Evolutionary conservation across 2,888 invertebrate genomes (phyloP).

Genomic region (Acholoe squamosa): DNA sequence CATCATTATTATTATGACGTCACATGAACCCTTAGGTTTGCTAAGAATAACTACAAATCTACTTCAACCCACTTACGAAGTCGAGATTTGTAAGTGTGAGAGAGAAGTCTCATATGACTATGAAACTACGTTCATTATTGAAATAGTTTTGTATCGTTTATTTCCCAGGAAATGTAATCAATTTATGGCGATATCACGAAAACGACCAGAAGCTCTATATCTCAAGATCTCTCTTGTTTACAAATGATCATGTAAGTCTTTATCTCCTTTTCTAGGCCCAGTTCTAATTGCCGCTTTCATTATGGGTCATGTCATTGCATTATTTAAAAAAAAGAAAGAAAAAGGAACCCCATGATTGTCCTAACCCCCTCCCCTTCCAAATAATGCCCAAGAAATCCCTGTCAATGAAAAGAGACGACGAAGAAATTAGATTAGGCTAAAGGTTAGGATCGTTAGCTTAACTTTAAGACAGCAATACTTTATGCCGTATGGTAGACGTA

Average conservation of each 20-base stretch:
- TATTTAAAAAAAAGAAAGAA: too few relatives aligned
- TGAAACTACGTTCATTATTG: not conserved
- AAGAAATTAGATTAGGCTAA: too few relatives aligned
- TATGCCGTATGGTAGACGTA: too few relatives aligned
- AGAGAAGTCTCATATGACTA: not conserved
- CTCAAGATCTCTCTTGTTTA: constrained; percentile 79
- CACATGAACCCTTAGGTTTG: not conserved
- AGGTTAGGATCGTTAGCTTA: too few relatives aligned
- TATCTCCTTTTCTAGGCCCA: too few relatives aligned
- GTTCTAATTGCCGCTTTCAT: too few relatives aligned
- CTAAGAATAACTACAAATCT: not conserved
- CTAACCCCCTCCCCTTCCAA: too few relatives aligned
- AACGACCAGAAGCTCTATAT: constrained; percentile 75
- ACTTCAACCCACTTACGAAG: not conserved
- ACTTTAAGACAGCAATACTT: too few relatives aligned
- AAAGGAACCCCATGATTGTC: too few relatives aligned
- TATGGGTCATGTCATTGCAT: too few relatives aligned
- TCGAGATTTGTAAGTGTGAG: not conserved
- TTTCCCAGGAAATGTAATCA: constrained; percentile 78
- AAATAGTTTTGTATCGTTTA: not conserved
- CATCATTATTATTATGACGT: not conserved
- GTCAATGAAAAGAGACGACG: too few relatives aligned
- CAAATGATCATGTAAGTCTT: constrained; percentile 72
- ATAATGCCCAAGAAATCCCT: too few relatives aligned
- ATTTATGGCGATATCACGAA: constrained; percentile 80